Evolutionary conservation across 2,113 vertebrate genomes (phyloP).

Genomic region (Phrynosoma platyrhinos): DNA sequence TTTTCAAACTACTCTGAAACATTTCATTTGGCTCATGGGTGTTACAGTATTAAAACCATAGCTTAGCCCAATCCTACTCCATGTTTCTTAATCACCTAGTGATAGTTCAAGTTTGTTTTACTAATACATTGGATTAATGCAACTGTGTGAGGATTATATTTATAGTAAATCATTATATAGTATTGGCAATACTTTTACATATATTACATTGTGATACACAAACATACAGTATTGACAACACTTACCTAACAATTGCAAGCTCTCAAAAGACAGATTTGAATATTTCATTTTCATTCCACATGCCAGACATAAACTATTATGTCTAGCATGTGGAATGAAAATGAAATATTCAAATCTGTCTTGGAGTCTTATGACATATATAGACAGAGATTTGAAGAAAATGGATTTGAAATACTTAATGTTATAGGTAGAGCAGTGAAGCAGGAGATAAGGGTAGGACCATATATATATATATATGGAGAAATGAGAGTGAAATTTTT

Average conservation of each 20-base stretch:
- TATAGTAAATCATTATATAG: slow-evolving; percentile 42
- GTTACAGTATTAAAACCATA: slow-evolving; percentile 34
- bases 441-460: slow-evolving; percentile 28
- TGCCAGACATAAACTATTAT: slow-evolving; percentile 34
- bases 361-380: slow-evolving; percentile 15
- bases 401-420: not conserved
- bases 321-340: too few species aligned
- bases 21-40: slow-evolving; percentile 32
- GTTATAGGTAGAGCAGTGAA: slow-evolving; percentile 4
- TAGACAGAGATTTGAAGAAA: not conserved
- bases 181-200: slow-evolving; percentile 27
- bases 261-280: slow-evolving; percentile 42
- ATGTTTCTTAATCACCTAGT: slow-evolving; percentile 4
- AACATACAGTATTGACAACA: slow-evolving; percentile 19
- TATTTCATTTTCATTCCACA: slow-evolving; percentile 48
- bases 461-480: not conserved
- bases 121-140: not conserved
- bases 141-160: slow-evolving; percentile 25
- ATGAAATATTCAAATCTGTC: not conserved
- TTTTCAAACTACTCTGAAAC: slow-evolving; percentile 31
- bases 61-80: not conserved
- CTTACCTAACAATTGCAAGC: slow-evolving; percentile 43
- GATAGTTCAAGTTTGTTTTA: slow-evolving; percentile 13
- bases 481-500: too few species aligned
- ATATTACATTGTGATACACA: slow-evolving; percentile 45